Conservation (phyloP, 2,797 vertebrate genomes). For the Helarctos malayanus region DNA sequence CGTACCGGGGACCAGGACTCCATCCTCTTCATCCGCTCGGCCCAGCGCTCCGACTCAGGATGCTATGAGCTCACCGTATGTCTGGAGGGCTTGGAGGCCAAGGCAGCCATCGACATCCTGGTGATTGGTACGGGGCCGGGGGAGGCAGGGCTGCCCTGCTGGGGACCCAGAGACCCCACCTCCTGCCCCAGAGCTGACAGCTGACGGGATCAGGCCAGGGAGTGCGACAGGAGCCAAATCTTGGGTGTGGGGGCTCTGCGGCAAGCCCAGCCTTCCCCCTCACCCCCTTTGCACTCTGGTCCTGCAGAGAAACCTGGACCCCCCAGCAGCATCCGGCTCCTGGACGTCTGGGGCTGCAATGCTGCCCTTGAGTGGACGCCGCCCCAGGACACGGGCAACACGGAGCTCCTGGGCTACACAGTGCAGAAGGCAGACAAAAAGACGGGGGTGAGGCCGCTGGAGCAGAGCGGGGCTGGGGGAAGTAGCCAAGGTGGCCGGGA, state of each 20-base stretch:
- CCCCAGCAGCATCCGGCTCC: slow-evolving; percentile 92
- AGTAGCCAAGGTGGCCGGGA: background rate
- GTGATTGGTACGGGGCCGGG: slow-evolving; percentile 92
- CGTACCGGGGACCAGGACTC: slow-evolving; percentile 93
- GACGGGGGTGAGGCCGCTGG: slow-evolving; percentile 91
- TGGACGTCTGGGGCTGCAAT: slow-evolving; percentile 96
- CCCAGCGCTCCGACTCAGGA: slow-evolving; percentile 94
- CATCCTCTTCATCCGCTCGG: slow-evolving; percentile 95
- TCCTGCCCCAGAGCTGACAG: background rate
- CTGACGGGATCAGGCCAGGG: background rate
- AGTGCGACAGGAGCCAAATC: background rate
- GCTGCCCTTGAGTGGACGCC: slow-evolving; percentile 95
- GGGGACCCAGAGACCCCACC: rapidly evolving
- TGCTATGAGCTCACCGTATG: slow-evolving; percentile 92
- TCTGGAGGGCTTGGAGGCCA: slow-evolving; percentile 94
- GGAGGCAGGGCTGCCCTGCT: background rate
- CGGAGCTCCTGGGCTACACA: slow-evolving; percentile 95
- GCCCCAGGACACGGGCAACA: slow-evolving; percentile 94
- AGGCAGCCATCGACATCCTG: slow-evolving; percentile 91
- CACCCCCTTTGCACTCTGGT: background rate
- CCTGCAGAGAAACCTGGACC: slow-evolving; percentile 93
- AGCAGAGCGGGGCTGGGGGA: rapidly evolving
- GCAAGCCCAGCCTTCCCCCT: background rate
- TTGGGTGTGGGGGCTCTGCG: background rate
- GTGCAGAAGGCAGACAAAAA: slow-evolving; percentile 97